These are phyloP conservation scores for Lethenteron camtschaticum DNA, from an alignment of 2,113 vertebrate species.

Conservation along the genomic window DNA sequence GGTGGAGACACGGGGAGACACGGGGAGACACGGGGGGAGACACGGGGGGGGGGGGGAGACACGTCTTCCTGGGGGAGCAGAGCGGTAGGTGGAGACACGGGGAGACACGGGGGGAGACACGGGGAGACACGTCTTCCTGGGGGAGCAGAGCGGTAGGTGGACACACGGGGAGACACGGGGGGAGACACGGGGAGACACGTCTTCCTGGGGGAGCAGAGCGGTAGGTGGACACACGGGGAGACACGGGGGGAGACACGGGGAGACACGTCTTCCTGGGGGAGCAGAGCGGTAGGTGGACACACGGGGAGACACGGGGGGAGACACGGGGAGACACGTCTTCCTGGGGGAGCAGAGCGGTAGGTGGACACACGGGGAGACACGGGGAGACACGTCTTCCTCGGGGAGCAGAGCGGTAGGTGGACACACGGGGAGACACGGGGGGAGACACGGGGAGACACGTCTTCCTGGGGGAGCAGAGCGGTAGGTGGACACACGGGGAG, in stretches of 20 bases:
- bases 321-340: too few species aligned
- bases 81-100: slow-evolving; percentile 25
- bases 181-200: slow-evolving; percentile 12
- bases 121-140: slow-evolving; percentile 22
- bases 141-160: slow-evolving; percentile 38
- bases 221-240: slow-evolving; percentile 17
- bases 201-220: slow-evolving; percentile 42
- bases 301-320: neutral
- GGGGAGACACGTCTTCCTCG: too few species aligned
- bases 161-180: neutral
- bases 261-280: slow-evolving; percentile 29
- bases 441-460: too few species aligned
- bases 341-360: too few species aligned
- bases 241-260: neutral
- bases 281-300: slow-evolving; percentile 35
- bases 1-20: slow-evolving; percentile 9
- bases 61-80: slow-evolving; percentile 38
- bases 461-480: too few species aligned
- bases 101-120: neutral
- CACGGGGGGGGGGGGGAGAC: too few species aligned
- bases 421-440: too few species aligned
- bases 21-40: too few species aligned
- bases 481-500: too few species aligned
- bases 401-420: too few species aligned
- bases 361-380: too few species aligned